phyloP scores from a whole-genome alignment of 92 coral and sea anemone genomes.

The Blastomussa wellsi region DNA sequence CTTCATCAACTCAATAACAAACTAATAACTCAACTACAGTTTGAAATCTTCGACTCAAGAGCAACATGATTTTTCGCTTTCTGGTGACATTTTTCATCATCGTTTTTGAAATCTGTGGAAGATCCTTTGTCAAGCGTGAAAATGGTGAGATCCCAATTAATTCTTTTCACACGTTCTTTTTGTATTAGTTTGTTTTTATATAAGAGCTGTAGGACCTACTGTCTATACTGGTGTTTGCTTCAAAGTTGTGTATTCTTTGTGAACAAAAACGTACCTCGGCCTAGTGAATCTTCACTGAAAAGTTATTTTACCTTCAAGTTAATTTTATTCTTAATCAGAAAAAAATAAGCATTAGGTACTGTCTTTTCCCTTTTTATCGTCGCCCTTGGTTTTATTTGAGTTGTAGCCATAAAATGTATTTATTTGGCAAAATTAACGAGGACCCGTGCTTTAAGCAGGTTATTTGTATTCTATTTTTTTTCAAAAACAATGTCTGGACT shows the following conservation, averaged over 20 bases:
- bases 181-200: neutral
- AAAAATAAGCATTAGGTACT: too few relatives aligned
- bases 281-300: too few relatives aligned
- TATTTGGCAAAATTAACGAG: neutral
- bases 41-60: neutral
- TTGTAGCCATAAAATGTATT: neutral
- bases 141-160: neutral
- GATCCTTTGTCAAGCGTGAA: neutral
- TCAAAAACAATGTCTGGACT: constrained; percentile 4
- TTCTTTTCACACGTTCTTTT: neutral
- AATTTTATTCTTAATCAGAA: too few relatives aligned
- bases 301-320: too few relatives aligned
- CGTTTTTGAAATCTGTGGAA: neutral
- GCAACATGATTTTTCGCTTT: neutral
- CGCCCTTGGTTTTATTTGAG: neutral
- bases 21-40: neutral
- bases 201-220: neutral
- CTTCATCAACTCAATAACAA: neutral
- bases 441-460: constrained; percentile 5
- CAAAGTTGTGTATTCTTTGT: neutral
- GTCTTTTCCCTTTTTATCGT: neutral
- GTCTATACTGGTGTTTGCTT: neutral
- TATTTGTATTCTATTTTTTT: neutral
- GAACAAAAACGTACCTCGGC: neutral
- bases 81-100: neutral